Base-by-base conservation (phyloP, 2,113 vertebrate species). In the Hippocampus abdominalis region DNA sequence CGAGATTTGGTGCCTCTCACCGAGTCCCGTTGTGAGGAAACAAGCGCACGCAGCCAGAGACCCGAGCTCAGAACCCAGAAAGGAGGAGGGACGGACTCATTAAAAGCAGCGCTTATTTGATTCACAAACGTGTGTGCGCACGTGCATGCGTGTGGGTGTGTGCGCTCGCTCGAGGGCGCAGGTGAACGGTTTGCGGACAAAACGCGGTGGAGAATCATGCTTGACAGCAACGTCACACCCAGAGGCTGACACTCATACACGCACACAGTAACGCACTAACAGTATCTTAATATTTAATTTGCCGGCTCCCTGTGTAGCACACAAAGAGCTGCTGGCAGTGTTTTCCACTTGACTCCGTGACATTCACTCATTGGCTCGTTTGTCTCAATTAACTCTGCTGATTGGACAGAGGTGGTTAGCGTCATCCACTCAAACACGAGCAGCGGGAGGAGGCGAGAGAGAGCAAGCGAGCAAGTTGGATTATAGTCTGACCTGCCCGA, bases 51-150 rank as follows among this genome's bases (percentile, higher is more conserved):
- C 70, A 69, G 72, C 46, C 76, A 76, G 23, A 84, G 73, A 72
- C 54, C 11, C 76, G 18, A 66, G 73, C 53, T 74, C 59, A 61
- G 81, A 87, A 80, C 57, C 49, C 48, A 53, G 60, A 62, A 63
- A 68, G 71, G 68, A 60, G 61, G 69, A 79, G 68, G 71, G 42
- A 81, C 79, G 79, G 74, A 48, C 64, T 87, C 85, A 84, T 80
- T 89, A 87, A 91, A 92, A 88, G 88, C 82, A 66, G 75, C 72
- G 80, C 84, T 89, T 87, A 90, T 94, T 93, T 93, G 92, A 91
- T 93, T 93, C 92, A 92, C 92, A 94, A 93, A 93, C 86, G 79
- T 49, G 66, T 69, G 79, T 77, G 76, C 44, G 15, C 49, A 70
- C 61, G 36, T 74, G 74, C 76, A 71, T 13, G 68, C 53, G 39